These are phyloP conservation scores for Erynnis tages DNA, from an alignment of 2,888 invertebrate genomes.

Conservation along the genomic window DNA sequence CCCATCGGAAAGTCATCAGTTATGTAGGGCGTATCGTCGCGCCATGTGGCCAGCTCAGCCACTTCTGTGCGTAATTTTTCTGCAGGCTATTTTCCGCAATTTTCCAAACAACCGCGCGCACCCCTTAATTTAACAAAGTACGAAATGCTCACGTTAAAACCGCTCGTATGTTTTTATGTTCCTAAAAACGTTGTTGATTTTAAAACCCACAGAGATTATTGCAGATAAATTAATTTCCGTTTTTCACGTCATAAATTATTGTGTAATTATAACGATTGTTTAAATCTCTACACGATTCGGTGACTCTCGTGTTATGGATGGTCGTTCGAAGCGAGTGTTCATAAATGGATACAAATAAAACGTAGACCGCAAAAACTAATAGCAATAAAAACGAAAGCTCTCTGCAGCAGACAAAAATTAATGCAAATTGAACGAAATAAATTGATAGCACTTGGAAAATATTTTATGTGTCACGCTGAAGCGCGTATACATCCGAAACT, in stretches of 20 bases:
- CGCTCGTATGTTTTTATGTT: too few species aligned
- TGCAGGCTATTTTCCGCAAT: constrained; percentile 68
- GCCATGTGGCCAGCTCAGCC: constrained; percentile 65
- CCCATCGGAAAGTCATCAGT: constrained; percentile 80
- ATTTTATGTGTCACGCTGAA: constrained; percentile 48
- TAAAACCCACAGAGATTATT: not conserved
- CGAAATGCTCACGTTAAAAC: constrained; percentile 44
- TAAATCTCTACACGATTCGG: too few species aligned
- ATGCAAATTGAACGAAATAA: constrained; percentile 68
- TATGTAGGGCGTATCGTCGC: constrained; percentile 75
- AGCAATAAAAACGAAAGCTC: constrained; percentile 63
- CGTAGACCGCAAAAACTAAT: constrained; percentile 51
- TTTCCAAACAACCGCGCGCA: constrained; percentile 62
- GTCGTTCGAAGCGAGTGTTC: not conserved
- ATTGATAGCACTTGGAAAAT: constrained; percentile 67
- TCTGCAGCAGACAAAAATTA: constrained; percentile 58
- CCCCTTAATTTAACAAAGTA: constrained; percentile 58
- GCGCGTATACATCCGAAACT: not conserved
- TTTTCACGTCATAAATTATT: too few species aligned
- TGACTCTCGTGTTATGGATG: not conserved
- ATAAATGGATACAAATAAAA: constrained; percentile 30
- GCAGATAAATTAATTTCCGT: too few species aligned
- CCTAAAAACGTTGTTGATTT: not conserved
- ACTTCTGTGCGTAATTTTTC: constrained; percentile 68
- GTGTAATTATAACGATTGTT: too few species aligned